Evolutionary conservation across 2,888 invertebrate species (phyloP), one percentile per base, ranked within the genome.

Genomic region (Drosophila merina): DNA sequence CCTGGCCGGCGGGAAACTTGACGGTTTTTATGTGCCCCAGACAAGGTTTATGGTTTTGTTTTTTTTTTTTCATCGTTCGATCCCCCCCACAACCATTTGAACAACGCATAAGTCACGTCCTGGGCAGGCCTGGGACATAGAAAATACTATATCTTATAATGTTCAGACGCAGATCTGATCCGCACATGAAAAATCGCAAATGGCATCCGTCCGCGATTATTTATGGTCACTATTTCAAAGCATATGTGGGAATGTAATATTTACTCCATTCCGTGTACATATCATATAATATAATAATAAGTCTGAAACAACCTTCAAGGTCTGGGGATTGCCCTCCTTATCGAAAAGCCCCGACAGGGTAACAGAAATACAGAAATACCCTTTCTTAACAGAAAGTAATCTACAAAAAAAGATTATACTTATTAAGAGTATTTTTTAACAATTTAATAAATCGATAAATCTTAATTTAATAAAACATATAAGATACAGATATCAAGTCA

Each of bases 21-120:
- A 48, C 14, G 48, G 55, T 66, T 67, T 72, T 72, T 64, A 71
- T 80, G 57, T 74, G 86, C 76, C 77, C 85, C 87, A 84, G 83
- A 84, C 83, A 82, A 85, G 77, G 83, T 87, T 84, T 85, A 82
- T 84, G 64, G 82, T 63, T 71, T 83, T 83, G 77, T 81, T 82
- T 72, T 77, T 20, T 20, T 14, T 20, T 20, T 20, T 20, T 20
- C 2, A 0, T 20, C 2, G 1, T 20, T 72, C 48, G 60, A 44
- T 67, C 20, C 20, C 20, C 45, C 36, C 40, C 28, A 47, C 12
- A 12, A n/a, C 3, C 42, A 48, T 36, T n/a, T 36, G 30, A 48
- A 75, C 57, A 47, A 45, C 57, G 66, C 76, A 86, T 84, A 84
- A 84, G 82, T 82, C 82, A 86, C 82, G 82, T 82, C 84, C 82